Conservation (phyloP, 2,888 invertebrate species). For the Phytoseiulus persimilis region DNA sequence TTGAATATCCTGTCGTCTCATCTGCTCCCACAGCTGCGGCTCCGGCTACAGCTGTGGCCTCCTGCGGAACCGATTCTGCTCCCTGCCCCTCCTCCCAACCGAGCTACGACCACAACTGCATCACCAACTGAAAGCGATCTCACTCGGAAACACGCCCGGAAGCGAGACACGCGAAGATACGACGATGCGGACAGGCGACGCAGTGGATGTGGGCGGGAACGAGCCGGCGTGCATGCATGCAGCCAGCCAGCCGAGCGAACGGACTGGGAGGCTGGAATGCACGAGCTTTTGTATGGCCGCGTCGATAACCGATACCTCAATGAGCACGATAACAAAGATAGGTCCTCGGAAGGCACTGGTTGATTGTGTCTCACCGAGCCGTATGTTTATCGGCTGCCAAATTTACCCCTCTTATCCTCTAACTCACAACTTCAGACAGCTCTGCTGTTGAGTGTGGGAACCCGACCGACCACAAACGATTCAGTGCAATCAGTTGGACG, state of each 20-base stretch:
- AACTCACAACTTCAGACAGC: not conserved
- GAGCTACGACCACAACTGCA: not conserved
- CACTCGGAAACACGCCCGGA: not conserved
- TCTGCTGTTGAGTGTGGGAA: not conserved
- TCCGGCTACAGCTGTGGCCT: not conserved
- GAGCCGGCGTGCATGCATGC: not conserved
- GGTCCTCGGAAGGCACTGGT: not conserved
- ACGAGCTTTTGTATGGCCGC: not conserved
- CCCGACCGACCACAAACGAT: not conserved
- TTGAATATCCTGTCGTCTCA: not conserved
- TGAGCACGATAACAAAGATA: not conserved
- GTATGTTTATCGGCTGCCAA: not conserved
- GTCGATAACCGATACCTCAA: slow-evolving; percentile 5
- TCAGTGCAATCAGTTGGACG: not conserved
- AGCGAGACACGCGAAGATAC: not conserved
- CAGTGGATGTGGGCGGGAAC: not conserved
- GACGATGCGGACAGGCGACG: not conserved
- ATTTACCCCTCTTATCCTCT: not conserved
- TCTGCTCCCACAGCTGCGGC: not conserved
- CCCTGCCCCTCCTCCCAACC: not conserved
- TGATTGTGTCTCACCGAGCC: not conserved
- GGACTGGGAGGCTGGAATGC: not conserved
- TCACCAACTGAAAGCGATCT: not conserved
- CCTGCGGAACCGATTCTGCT: not conserved
- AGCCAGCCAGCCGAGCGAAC: not conserved